A percentile compares a stretch with the other conserved stretches of the same genome.
Evolutionary conservation across 2,888 invertebrate genomes (phyloP).

Genomic region (Poecilobothrus nobilitatus): DNA sequence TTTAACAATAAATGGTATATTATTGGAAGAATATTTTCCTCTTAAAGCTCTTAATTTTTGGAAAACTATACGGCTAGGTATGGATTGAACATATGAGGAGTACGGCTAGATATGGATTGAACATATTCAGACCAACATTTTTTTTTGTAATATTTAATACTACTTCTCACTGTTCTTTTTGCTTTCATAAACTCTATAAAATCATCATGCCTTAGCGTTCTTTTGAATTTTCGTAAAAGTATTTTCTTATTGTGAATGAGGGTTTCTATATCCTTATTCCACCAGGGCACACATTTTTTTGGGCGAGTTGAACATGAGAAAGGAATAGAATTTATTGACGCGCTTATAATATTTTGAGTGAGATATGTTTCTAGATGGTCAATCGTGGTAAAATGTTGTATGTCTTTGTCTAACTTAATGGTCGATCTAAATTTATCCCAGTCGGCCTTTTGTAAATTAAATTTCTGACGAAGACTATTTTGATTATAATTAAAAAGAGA

Average conservation of each 20-base stretch:
- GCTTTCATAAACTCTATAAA: neutral
- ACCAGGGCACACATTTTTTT: neutral
- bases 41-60: neutral
- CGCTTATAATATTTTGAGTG: neutral
- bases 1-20: neutral
- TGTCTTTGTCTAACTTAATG: neutral
- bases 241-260: neutral
- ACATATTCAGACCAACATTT: neutral
- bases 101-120: neutral
- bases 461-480: neutral
- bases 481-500: neutral
- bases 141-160: neutral
- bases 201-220: neutral
- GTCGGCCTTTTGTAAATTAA: neutral
- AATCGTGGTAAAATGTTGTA: neutral
- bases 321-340: neutral
- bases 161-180: neutral
- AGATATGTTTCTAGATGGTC: neutral
- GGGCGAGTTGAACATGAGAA: neutral
- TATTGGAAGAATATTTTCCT: neutral
- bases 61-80: too few species aligned
- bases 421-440: neutral
- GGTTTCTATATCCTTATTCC: neutral
- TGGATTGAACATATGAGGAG: neutral
- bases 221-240: neutral